Conservation (phyloP, 2,797 vertebrate species). For the Oreochromis grahami region DNA sequence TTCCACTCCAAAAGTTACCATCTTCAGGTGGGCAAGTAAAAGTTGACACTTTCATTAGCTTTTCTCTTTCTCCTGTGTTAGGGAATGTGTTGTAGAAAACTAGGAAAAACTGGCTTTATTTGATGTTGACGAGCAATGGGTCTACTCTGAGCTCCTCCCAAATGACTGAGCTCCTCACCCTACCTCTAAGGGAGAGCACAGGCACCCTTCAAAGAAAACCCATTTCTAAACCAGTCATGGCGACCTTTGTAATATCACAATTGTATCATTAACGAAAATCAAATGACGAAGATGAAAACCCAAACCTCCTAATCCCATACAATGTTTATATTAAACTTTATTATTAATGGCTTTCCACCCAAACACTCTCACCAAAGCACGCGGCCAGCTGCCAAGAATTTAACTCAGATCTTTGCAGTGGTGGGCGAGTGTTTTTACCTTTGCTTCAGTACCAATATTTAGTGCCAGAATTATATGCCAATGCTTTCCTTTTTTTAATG, state of each 20-base stretch:
- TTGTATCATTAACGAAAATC: background rate
- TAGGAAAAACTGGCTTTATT: background rate
- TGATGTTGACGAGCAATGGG: background rate
- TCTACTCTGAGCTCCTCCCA: background rate
- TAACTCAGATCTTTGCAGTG: background rate
- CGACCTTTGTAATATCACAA: background rate
- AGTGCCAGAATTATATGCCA: background rate
- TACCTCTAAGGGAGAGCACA: background rate
- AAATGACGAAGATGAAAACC: background rate
- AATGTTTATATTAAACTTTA: background rate
- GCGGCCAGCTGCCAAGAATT: background rate
- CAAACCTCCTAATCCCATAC: background rate
- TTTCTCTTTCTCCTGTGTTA: background rate
- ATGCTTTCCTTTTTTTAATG: background rate
- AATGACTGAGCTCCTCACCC: background rate
- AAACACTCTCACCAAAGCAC: background rate
- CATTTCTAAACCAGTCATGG: background rate
- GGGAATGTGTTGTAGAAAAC: background rate
- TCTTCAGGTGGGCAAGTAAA: background rate
- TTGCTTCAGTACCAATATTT: background rate
- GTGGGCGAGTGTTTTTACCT: slow-evolving; percentile 16
- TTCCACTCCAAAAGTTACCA: background rate
- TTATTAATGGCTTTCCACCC: background rate
- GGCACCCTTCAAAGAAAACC: background rate
- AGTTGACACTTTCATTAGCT: slow-evolving; percentile 32